Base-by-base conservation (phyloP, 2,888 invertebrate species). In the Hypena proboscidalis region DNA sequence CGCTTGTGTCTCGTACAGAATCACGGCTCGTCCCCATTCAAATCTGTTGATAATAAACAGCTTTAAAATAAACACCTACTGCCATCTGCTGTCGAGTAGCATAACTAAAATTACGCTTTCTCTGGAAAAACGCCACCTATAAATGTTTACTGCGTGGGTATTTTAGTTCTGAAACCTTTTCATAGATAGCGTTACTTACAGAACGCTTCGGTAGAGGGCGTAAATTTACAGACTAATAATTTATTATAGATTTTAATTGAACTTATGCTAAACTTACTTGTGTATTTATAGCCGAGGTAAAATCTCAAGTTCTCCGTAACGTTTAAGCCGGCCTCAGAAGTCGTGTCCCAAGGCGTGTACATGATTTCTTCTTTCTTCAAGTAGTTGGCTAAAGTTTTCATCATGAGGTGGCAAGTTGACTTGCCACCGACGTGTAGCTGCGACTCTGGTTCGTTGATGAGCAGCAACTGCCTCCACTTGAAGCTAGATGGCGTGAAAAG, bases 1-100 rank as follows among this genome's bases (percentile, higher is more conserved):
- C 0, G 95, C 95, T 46, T 94, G 91, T 6, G 94, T 93, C 61
- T 97, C 95, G 80, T 96, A 97, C 56, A 97, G 85, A 42, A 97
- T 85, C 26, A 94, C 93, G 0, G 94, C 89, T 59, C 94, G 94
- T 4, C 85, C 88, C 97, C 97, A 97, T 21, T 91, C 85, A 77
- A 94, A 94, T 70, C 96, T 96, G 84, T 61, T 46, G 51, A 59
- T 43, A 51, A 35, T 35, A 47, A 53, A 40, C 48, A 60, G 39
- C 22, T 13, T 31, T 31, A 30, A 13, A 51, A 1, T 11, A 17
- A n/a, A n/a, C 14, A 2, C 3, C 3, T 55, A 68, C 54, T 60
- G 74, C 62, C 76, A 80, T 80, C 84, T 83, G 41, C 57, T 57
- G 50, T 44, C 35, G 48, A 61, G 50, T 69, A 72, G 74, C 10